Evolutionary conservation across 2,888 invertebrate genomes (phyloP).

Genomic region (Dorcus hopei): DNA sequence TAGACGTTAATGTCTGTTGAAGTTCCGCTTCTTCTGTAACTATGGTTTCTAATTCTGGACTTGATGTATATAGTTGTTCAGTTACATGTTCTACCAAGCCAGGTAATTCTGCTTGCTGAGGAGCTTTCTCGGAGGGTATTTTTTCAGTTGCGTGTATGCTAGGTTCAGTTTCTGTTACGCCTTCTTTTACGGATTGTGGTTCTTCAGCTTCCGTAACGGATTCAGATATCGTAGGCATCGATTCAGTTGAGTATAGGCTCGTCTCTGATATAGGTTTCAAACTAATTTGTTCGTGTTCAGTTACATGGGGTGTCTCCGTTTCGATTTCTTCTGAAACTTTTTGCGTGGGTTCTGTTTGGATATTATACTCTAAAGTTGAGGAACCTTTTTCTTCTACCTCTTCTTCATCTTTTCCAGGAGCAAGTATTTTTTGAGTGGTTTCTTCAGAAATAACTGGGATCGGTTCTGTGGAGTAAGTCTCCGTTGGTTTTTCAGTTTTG

Average conservation of each 20-base stretch:
- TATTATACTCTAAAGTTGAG: not conserved
- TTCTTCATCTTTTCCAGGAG: conserved; percentile 3
- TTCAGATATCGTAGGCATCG: not conserved
- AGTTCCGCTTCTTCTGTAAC: not conserved
- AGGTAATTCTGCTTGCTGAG: not conserved
- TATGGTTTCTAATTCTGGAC: no score
- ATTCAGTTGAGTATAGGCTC: not conserved
- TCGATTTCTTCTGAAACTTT: not conserved
- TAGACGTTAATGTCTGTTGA: not conserved
- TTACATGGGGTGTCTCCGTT: not conserved
- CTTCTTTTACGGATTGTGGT: not conserved
- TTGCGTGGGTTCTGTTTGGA: not conserved
- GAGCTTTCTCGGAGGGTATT: not conserved
- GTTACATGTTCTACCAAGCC: not conserved
- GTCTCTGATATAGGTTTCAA: not conserved
- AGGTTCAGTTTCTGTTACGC: not conserved
- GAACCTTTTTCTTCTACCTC: conserved; percentile 5
- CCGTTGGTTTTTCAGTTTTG: conserved; percentile 9
- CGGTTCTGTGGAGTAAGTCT: conserved; percentile 16
- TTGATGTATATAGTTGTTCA: no score
- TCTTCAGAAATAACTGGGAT: not conserved
- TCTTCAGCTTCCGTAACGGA: not conserved
- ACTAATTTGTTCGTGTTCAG: not conserved
- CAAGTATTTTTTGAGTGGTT: not conserved
- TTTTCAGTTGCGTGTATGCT: not conserved